Percentiles rank a stretch among this genome's conserved stretches.
Conservation (phyloP, 1,140 invertebrate species). For the Branchinecta lindahli region DNA sequence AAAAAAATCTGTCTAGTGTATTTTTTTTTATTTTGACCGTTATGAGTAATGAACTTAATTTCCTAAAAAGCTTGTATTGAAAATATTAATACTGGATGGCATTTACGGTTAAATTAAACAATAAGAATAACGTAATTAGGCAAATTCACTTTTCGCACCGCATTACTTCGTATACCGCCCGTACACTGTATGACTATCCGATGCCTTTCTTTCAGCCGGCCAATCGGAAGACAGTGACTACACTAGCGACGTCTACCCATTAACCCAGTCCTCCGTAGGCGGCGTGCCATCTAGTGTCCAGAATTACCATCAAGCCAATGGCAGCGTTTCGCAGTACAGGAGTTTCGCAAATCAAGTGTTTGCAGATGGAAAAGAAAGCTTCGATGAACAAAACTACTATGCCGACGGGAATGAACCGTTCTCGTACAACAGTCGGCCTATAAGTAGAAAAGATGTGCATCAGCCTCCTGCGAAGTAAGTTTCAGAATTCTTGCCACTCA, state of each 20-base stretch:
- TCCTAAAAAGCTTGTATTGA: too few relatives aligned
- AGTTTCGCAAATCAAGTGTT: conserved; percentile 55
- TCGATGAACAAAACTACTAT: conserved; percentile 18
- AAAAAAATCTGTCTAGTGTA: too few relatives aligned
- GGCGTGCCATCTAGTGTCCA: background rate
- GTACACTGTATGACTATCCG: background rate
- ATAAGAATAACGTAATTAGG: background rate
- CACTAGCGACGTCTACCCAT: conserved; percentile 86
- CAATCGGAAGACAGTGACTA: conserved; percentile 95
- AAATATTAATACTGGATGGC: too few relatives aligned
- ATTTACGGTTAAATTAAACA: too few relatives aligned
- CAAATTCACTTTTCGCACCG: background rate
- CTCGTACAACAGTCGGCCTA: conserved; percentile 75
- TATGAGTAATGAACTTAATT: too few relatives aligned
- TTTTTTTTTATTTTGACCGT: too few relatives aligned
- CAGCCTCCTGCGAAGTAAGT: too few relatives aligned
- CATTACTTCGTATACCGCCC: too few relatives aligned
- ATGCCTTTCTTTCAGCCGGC: conserved; percentile 48
- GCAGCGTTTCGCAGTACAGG: conserved; percentile 66
- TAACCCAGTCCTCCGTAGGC: conserved; percentile 41
- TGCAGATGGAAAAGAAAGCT: conserved; percentile 12
- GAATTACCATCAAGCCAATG: conserved; percentile 47
- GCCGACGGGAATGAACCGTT: conserved; percentile 54
- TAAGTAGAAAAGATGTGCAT: conserved; percentile 37
- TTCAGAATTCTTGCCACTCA: too few relatives aligned